Conservation (phyloP, 37 sponge, comb jelly and placozoan species). For the Oopsacas minuta region DNA sequence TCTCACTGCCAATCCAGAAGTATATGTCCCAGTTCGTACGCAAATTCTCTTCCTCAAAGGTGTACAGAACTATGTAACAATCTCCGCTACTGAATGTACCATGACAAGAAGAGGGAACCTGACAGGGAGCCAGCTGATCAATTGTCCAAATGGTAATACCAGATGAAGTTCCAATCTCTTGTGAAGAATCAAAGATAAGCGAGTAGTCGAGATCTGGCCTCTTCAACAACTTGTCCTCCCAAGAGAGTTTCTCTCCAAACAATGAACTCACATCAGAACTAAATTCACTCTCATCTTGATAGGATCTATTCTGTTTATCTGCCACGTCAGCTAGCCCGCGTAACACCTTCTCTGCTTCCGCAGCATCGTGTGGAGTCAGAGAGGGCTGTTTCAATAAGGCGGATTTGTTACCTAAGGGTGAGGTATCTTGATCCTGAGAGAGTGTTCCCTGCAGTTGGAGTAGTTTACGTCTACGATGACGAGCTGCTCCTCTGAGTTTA, state of each 20-base stretch:
- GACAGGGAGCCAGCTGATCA: conserved; percentile 81
- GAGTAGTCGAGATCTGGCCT: conserved; percentile 79
- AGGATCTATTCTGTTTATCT: not conserved
- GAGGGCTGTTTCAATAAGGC: not conserved
- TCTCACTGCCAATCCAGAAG: conserved; percentile 85
- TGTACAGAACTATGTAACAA: conserved; percentile 61
- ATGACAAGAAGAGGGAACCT: conserved; percentile 36
- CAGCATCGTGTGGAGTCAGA: not conserved
- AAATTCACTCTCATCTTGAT: not conserved
- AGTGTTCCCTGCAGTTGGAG: not conserved
- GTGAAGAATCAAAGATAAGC: conserved; percentile 47
- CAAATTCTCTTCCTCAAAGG: conserved; percentile 39
- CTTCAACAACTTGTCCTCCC: conserved; percentile 29
- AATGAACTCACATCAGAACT: not conserved
- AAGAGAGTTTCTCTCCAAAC: not conserved
- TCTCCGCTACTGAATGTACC: conserved; percentile 75
- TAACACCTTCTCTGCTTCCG: not conserved
- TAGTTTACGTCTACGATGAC: conserved; percentile 6
- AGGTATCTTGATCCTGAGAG: not conserved
- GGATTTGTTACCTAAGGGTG: not conserved
- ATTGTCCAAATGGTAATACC: conserved; percentile 86
- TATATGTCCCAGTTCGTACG: conserved; percentile 78
- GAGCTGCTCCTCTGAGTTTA: not conserved
- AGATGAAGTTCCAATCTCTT: conserved; percentile 45
- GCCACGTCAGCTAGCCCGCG: conserved; percentile 6